A percentile compares a stretch with the other conserved stretches of the same genome.
Evolutionary conservation across 1,140 invertebrate genomes (phyloP).

Genomic region (Capitella teleta): DNA sequence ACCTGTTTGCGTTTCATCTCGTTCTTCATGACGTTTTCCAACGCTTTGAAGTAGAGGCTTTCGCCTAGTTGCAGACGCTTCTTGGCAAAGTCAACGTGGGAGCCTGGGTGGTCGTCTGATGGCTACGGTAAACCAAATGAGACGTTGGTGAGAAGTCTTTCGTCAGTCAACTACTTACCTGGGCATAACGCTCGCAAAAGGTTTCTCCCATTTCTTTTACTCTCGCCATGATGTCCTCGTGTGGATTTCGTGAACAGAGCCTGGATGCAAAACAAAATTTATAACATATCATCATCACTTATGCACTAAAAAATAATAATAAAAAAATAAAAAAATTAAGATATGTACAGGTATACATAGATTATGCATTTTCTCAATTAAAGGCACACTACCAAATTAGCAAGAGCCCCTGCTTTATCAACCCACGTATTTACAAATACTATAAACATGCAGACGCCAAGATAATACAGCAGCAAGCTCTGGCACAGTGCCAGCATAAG

Average conservation of each 20-base stretch:
- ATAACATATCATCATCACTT: too few relatives aligned
- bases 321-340: too few relatives aligned
- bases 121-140: constrained; percentile 22
- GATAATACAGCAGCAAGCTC: too few relatives aligned
- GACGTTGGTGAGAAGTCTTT: neutral
- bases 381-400: too few relatives aligned
- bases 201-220: constrained; percentile 54
- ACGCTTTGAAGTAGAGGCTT: constrained; percentile 72
- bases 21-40: constrained; percentile 72
- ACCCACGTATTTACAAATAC: too few relatives aligned
- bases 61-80: constrained; percentile 63
- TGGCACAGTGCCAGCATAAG: too few relatives aligned
- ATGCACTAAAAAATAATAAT: too few relatives aligned
- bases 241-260: constrained; percentile 45
- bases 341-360: too few relatives aligned
- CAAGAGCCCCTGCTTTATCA: too few relatives aligned
- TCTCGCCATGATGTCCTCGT: constrained; percentile 47
- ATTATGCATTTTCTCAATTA: too few relatives aligned
- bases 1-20: constrained; percentile 46
- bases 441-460: too few relatives aligned
- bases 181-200: constrained; percentile 54
- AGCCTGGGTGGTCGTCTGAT: constrained; percentile 41
- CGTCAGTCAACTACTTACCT: constrained; percentile 29
- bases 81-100: constrained; percentile 55
- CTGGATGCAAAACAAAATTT: constrained; percentile 20